phyloP scores from a whole-genome alignment of 2,113 vertebrate species.

The Xiphophorus hellerii region DNA sequence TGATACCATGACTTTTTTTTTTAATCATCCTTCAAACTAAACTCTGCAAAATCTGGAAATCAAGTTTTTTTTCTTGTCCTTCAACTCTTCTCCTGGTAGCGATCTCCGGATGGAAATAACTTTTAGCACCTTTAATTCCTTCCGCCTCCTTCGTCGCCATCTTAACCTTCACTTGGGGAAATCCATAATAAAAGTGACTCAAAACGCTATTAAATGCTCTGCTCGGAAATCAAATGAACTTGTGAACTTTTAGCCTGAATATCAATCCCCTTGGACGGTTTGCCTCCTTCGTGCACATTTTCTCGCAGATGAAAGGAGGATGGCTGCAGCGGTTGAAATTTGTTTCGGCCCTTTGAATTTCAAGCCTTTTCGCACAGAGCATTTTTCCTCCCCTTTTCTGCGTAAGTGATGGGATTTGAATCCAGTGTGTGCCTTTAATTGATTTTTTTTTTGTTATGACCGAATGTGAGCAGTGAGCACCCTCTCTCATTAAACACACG shows the following conservation, averaged over 20 bases:
- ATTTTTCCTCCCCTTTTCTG: conserved; percentile 11
- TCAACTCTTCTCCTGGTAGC: neutral
- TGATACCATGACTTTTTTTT: neutral
- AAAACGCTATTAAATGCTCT: conserved; percentile 21
- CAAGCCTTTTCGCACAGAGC: neutral
- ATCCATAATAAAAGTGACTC: conserved; percentile 45
- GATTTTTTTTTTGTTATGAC: conserved; percentile 56
- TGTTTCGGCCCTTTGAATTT: conserved; percentile 47
- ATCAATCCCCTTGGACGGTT: neutral
- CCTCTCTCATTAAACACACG: conserved; percentile 40
- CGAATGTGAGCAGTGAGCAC: conserved; percentile 34
- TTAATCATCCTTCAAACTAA: neutral
- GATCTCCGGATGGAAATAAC: conserved; percentile 10
- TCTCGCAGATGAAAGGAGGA: conserved; percentile 41
- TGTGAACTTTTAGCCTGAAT: conserved; percentile 46
- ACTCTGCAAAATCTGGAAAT: neutral
- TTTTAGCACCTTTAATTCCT: conserved; percentile 25
- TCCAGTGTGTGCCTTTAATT: conserved; percentile 30
- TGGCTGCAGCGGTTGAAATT: neutral
- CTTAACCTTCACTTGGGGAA: neutral
- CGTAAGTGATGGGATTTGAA: conserved; percentile 24
- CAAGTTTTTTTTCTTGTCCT: conserved; percentile 2
- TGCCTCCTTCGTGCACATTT: conserved; percentile 10
- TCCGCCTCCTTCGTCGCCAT: conserved; percentile 7
- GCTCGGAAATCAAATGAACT: conserved; percentile 54